Evolutionary conservation across 2,797 vertebrate species (phyloP).

Genomic region (Hozukius guyotensis): DNA sequence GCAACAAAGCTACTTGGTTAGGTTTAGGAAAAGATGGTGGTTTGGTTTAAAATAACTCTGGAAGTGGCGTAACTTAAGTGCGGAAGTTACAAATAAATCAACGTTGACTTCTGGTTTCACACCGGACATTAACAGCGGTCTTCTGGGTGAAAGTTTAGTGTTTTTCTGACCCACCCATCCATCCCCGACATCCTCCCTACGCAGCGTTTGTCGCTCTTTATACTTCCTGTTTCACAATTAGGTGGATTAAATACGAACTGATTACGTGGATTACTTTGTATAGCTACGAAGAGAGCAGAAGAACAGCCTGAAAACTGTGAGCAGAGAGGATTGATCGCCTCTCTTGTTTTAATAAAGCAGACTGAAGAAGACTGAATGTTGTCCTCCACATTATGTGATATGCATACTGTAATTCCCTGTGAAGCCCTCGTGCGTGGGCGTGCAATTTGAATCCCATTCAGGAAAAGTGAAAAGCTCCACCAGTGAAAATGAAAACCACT

Average conservation of each 20-base stretch:
- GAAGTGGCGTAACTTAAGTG: too few relatives aligned
- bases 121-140: too few relatives aligned
- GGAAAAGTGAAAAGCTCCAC: neutral
- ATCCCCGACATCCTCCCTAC: rapidly evolving
- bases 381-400: neutral
- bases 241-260: too few relatives aligned
- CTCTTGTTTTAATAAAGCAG: neutral
- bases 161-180: too few relatives aligned
- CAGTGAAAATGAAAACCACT: neutral
- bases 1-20: too few relatives aligned
- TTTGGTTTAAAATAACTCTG: too few relatives aligned
- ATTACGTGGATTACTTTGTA: neutral
- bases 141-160: too few relatives aligned
- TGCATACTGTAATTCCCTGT: neutral
- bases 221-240: too few relatives aligned
- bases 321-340: neutral
- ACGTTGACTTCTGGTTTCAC: too few relatives aligned
- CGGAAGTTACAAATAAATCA: too few relatives aligned
- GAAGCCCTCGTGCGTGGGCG: neutral
- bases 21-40: too few relatives aligned
- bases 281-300: neutral
- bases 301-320: neutral
- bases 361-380: neutral
- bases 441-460: neutral
- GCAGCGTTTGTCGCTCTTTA: too few relatives aligned